Evolutionary conservation across 2,113 vertebrate genomes (phyloP).

Genomic region (Hemicordylus capensis): DNA sequence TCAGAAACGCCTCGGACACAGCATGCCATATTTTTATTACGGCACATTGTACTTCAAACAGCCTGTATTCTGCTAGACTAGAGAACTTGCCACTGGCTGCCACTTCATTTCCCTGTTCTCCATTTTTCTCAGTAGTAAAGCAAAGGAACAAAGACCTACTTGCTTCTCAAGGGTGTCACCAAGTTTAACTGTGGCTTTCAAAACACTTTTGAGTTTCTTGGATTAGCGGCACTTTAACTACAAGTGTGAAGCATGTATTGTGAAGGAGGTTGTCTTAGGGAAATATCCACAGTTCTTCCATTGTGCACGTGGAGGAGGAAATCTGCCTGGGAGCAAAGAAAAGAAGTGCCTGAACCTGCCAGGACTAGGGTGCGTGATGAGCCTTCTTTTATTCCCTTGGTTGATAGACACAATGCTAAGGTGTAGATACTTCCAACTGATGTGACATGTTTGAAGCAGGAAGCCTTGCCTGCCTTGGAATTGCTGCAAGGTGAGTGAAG

Average conservation of each 20-base stretch:
- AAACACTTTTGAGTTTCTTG: neutral
- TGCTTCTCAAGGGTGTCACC: accelerated
- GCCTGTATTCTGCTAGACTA: neutral
- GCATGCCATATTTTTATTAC: neutral
- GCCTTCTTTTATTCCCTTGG: neutral
- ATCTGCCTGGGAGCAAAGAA: neutral
- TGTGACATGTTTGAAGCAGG: accelerated
- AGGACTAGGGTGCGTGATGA: neutral
- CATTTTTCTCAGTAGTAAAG: neutral
- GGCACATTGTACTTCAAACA: neutral
- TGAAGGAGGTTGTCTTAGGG: neutral
- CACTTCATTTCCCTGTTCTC: accelerated
- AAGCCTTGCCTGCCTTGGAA: accelerated
- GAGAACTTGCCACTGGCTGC: neutral
- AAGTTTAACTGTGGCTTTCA: neutral
- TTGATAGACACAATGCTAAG: neutral
- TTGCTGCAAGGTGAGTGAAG: neutral
- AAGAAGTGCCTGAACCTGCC: neutral
- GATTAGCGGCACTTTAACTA: neutral
- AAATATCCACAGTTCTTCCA: neutral
- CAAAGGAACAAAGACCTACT: accelerated
- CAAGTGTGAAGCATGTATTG: neutral
- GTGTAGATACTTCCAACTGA: neutral
- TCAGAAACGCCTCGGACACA: neutral
- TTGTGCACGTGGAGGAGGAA: neutral